These are phyloP conservation scores for Dinocampus coccinellae DNA, from an alignment of 2,888 invertebrate genomes.

Conservation along the genomic window DNA sequence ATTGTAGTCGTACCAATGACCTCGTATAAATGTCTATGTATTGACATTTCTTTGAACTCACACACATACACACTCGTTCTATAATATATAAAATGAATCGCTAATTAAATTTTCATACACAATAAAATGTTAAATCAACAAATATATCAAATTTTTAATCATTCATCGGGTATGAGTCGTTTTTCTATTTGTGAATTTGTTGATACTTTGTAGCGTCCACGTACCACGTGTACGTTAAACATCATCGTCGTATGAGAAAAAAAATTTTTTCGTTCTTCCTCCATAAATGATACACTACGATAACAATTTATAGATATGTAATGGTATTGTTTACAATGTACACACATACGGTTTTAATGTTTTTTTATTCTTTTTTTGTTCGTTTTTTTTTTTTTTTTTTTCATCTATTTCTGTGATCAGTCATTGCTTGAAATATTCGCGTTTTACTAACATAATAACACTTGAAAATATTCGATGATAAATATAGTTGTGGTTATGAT, in stretches of 20 bases:
- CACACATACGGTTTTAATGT: not conserved
- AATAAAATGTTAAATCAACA: too few species aligned
- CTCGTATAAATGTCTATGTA: conserved; percentile 14
- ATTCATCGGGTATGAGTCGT: not conserved
- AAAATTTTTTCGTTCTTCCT: not conserved
- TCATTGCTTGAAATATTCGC: too few species aligned
- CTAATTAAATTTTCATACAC: too few species aligned
- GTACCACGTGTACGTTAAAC: conserved; percentile 8
- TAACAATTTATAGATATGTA: not conserved
- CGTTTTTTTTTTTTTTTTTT: too few species aligned
- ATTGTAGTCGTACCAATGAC: not conserved
- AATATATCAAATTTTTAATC: too few species aligned
- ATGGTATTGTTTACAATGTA: not conserved
- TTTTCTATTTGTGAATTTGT: conserved; percentile 2
- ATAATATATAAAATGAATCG: too few species aligned
- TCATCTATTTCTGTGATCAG: too few species aligned
- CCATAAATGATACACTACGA: not conserved
- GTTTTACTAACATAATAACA: too few species aligned
- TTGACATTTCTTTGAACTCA: conserved; percentile 23
- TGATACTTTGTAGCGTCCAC: not conserved
- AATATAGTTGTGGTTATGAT: too few species aligned
- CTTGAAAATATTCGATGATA: too few species aligned
- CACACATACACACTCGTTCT: not conserved
- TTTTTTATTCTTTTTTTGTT: too few species aligned
- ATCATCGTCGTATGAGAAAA: not conserved